Evolutionary conservation across 2,888 invertebrate genomes (phyloP).

Genomic region (Cecidostiba fungosa): DNA sequence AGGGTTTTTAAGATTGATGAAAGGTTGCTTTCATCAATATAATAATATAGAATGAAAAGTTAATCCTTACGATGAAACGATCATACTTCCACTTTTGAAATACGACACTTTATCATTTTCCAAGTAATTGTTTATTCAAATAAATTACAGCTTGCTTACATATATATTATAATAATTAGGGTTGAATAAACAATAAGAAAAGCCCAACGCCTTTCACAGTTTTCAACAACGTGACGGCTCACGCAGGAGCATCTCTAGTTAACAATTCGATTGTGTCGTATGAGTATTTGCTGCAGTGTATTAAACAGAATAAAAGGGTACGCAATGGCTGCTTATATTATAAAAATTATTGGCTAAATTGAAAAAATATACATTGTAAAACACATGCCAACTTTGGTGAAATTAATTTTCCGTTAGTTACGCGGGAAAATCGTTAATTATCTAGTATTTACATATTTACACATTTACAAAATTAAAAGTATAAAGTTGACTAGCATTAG

Average conservation of each 20-base stretch:
- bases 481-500: neutral
- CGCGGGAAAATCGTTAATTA: neutral
- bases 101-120: neutral
- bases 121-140: constrained; percentile 5
- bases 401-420: neutral
- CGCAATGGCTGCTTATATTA: neutral
- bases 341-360: neutral
- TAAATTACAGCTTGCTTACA: neutral
- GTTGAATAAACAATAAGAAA: neutral
- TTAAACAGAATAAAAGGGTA: neutral
- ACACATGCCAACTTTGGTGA: constrained; percentile 3
- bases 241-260: neutral
- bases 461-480: constrained; percentile 14
- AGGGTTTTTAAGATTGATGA: too few relatives aligned
- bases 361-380: constrained; percentile 1
- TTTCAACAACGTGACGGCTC: neutral
- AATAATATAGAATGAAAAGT: too few relatives aligned
- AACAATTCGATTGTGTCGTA: neutral
- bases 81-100: too few relatives aligned
- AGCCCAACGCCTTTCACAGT: neutral
- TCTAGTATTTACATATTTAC: neutral
- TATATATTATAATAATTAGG: constrained; percentile 4
- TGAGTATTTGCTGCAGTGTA: neutral
- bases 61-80: too few relatives aligned
- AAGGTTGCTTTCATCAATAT: too few relatives aligned